Percentiles rank a stretch among this genome's conserved stretches.
Evolutionary conservation across 2,888 invertebrate species (phyloP).

Genomic region (Alentia gelatinosa): DNA sequence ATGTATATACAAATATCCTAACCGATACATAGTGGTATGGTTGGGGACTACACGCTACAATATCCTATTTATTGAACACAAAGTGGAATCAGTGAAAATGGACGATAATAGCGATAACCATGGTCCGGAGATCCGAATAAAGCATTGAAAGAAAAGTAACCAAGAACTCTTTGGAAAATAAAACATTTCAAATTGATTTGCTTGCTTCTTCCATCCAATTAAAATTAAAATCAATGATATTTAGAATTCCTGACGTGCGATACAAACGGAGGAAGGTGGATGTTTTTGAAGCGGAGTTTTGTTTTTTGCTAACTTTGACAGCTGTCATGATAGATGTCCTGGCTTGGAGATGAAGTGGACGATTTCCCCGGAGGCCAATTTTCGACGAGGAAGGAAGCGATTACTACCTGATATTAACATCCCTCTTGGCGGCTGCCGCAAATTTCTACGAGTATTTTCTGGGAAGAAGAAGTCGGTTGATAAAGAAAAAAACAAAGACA

Average conservation of each 20-base stretch:
- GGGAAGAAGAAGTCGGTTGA: too few relatives aligned
- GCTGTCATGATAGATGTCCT: constrained; percentile 11
- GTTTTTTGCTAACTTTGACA: constrained; percentile 12
- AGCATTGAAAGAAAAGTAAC: neutral
- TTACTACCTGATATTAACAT: neutral
- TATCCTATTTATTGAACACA: too few relatives aligned
- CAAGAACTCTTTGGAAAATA: neutral
- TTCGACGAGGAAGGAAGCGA: neutral
- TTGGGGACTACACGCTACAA: too few relatives aligned
- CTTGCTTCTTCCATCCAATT: neutral
- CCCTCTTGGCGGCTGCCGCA: too few relatives aligned
- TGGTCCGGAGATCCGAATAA: too few relatives aligned
- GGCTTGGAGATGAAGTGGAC: neutral
- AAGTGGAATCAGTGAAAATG: too few relatives aligned
- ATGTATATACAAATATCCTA: too few relatives aligned
- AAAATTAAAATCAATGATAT: neutral
- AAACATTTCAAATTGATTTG: neutral
- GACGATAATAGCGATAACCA: too few relatives aligned
- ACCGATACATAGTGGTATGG: too few relatives aligned
- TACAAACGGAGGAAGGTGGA: neutral
- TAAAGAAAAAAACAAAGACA: too few relatives aligned
- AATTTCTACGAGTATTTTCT: too few relatives aligned
- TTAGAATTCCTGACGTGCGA: neutral
- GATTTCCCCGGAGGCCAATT: neutral
- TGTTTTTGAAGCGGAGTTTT: neutral